phyloP scores from a whole-genome alignment of 2,797 vertebrate species.

The Macroramphosus scolopax region DNA sequence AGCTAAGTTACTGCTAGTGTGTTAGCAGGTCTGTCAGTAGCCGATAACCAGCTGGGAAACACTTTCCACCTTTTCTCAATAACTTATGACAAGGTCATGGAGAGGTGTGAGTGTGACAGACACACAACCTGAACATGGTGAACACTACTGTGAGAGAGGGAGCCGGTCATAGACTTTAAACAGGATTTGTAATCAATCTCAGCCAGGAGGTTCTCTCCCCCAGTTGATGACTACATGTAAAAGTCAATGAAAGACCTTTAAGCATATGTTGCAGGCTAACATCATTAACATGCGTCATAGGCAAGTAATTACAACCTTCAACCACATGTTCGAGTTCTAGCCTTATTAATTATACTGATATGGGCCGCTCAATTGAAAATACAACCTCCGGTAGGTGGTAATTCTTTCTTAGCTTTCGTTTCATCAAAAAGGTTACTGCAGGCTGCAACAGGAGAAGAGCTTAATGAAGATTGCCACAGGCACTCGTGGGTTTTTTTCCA shows the following conservation, averaged over 20 bases:
- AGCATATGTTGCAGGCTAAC: constrained; percentile 34
- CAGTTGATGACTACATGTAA: constrained; percentile 21
- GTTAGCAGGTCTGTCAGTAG: constrained; percentile 8
- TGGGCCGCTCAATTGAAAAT: constrained; percentile 39
- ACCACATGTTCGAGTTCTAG: constrained; percentile 41
- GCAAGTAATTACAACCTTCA: constrained; percentile 42
- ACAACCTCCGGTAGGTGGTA: constrained; percentile 21
- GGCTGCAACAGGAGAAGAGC: constrained; percentile 16
- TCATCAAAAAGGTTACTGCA: constrained; percentile 31
- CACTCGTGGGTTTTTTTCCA: constrained; percentile 26
- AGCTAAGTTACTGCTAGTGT: constrained; percentile 23
- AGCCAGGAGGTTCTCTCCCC: too few relatives aligned
- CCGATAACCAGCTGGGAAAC: too few relatives aligned
- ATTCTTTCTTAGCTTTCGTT: constrained; percentile 24
- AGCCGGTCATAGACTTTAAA: constrained; percentile 7
- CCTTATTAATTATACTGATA: constrained; percentile 45
- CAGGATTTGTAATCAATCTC: too few relatives aligned
- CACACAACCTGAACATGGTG: background rate
- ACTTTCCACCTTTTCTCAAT: constrained; percentile 6
- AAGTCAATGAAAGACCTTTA: constrained; percentile 51
- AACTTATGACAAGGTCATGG: too few relatives aligned
- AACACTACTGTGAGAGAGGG: constrained; percentile 6
- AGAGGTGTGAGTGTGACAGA: too few relatives aligned
- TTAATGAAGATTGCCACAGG: constrained; percentile 37
- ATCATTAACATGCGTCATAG: constrained; percentile 43